These are phyloP conservation scores for Heliothis virescens DNA, from an alignment of 1,140 invertebrate genomes.

Conservation along the genomic window DNA sequence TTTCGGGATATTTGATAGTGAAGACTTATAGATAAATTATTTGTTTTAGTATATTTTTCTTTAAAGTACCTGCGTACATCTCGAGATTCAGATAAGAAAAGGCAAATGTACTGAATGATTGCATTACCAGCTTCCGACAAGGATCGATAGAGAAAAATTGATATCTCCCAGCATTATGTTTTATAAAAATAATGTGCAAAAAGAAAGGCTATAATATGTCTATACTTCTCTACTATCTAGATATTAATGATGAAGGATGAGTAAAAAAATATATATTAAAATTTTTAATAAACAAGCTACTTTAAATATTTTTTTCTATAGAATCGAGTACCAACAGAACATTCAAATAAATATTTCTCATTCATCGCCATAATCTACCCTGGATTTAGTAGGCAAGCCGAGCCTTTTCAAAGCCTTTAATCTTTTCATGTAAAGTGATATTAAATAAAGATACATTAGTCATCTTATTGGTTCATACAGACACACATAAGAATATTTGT, in stretches of 20 bases:
- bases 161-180: too few species aligned
- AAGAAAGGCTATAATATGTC: neutral
- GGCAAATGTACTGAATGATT: too few species aligned
- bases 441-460: neutral
- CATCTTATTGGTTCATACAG: too few species aligned
- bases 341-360: neutral
- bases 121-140: too few species aligned
- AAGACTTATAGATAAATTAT: neutral
- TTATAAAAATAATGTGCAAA: too few species aligned
- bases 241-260: neutral
- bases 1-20: conserved; percentile 42
- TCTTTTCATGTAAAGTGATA: neutral
- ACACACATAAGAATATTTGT: neutral
- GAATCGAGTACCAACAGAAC: too few species aligned
- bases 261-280: too few species aligned
- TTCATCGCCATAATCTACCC: neutral
- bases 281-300: too few species aligned
- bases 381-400: neutral
- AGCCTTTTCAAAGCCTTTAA: neutral
- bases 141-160: too few species aligned
- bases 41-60: neutral
- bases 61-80: too few species aligned
- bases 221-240: neutral
- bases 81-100: too few species aligned
- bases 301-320: too few species aligned